phyloP scores from a whole-genome alignment of 2,888 invertebrate species.

The Stenchaetothrips biformis region DNA sequence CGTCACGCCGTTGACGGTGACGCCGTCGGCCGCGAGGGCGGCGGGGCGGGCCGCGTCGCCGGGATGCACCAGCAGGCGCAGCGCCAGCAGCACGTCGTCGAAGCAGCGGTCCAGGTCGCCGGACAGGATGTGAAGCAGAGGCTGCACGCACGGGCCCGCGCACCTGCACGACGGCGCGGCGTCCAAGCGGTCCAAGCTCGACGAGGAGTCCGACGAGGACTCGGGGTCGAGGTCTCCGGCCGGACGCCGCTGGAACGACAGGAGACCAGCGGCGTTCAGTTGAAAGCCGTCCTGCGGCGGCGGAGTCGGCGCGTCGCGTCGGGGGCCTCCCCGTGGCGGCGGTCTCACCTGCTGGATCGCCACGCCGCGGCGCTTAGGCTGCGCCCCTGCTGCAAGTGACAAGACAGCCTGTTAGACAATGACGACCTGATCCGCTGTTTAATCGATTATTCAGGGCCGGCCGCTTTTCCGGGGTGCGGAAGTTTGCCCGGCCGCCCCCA shows the following conservation, averaged over 20 bases:
- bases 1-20: slow-evolving; percentile 2
- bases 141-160: not conserved
- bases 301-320: too few relatives aligned
- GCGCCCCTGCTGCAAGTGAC: too few relatives aligned
- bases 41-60: not conserved
- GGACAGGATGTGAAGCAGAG: not conserved
- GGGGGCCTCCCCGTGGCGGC: too few relatives aligned
- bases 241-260: not conserved
- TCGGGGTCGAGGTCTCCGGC: not conserved
- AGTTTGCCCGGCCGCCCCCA: too few relatives aligned
- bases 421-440: too few relatives aligned
- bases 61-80: slow-evolving; percentile 2
- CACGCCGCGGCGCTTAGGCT: too few relatives aligned
- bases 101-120: slow-evolving; percentile 18
- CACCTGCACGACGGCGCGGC: slow-evolving; percentile 10
- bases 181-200: not conserved
- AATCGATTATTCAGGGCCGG: too few relatives aligned
- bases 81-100: not conserved
- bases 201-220: not conserved
- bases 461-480: too few relatives aligned
- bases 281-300: too few relatives aligned
- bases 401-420: too few relatives aligned
- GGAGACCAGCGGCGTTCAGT: not conserved
- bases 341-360: too few relatives aligned
- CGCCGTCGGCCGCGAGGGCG: too few relatives aligned